Base-by-base conservation (phyloP, 1,140 invertebrate genomes). In the Neodiprion virginianus region DNA sequence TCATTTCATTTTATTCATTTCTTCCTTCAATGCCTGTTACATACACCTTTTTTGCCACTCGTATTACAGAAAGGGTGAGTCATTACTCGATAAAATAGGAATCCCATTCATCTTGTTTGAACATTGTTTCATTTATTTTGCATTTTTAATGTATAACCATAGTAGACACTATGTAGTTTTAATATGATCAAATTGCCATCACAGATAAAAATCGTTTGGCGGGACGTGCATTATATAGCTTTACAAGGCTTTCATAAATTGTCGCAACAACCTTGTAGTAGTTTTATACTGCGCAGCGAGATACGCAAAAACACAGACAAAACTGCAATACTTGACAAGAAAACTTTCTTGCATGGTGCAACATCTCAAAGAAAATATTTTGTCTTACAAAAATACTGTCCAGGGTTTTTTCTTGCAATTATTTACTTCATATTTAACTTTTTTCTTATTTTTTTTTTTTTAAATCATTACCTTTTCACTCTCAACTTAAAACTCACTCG, bases 321-420 rank as follows among this genome's bases (percentile, higher is more conserved):
- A 69, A 67, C 28, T 40, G 28, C 67, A 69, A 73, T 74, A 66
- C 66, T 61, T 50, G 28, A 40, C 28, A 40, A 40, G 28, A 40
- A 40, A 40, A 40, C 28, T 40, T 40, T 40, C 28, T 40, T 40
- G 28, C 28, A 3, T 40, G 28, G 28, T 40, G 28, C 28, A 40
- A 40, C 28, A 47, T 75, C n/a, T 11, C 68, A 67, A 75, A 73
- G 53, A 21, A 78, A 78, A 70, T 74, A 74, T 74, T 73, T 78
- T 79, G 69, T 53, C 78, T 82, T 86, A 86, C 80, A 87, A 87
- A 87, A 87, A 87, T 87, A 87, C 85, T 87, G 85, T 79, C 84
- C 78, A 76, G 76, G 71, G 76, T 71, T 72, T 74, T 66, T 76
- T 47, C 61, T 61, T 11, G 11, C n/a, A 61, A 76, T 69, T 48